Conservation (phyloP, 2,113 vertebrate genomes). For the Amblyornis subalaris region DNA sequence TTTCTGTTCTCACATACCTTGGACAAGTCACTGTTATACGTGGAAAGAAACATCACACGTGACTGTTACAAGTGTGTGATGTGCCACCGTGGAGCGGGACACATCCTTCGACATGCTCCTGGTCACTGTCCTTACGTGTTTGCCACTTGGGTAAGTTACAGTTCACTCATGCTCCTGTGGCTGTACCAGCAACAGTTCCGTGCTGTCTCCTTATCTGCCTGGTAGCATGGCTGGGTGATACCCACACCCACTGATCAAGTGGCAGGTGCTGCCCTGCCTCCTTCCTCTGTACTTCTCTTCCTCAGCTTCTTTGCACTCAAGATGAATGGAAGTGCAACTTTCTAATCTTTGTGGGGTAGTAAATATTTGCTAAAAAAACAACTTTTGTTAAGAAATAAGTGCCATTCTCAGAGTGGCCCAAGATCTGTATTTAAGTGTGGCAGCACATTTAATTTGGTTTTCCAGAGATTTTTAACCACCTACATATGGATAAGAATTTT, state of each 20-base stretch:
- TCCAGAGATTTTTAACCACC: neutral
- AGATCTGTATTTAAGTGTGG: neutral
- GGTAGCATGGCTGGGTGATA: neutral
- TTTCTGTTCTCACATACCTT: neutral
- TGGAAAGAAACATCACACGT: neutral
- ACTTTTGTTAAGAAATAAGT: neutral
- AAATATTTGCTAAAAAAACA: neutral
- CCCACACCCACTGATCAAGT: neutral
- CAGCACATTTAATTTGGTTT: neutral
- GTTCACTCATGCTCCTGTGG: neutral
- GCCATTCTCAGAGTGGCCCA: neutral
- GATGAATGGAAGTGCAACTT: neutral
- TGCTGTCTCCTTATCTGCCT: neutral
- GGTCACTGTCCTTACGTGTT: neutral
- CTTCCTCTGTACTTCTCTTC: neutral
- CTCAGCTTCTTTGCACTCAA: neutral
- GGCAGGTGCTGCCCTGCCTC: neutral
- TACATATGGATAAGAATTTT: neutral
- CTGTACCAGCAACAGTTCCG: neutral
- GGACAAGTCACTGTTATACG: neutral
- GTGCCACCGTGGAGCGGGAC: neutral
- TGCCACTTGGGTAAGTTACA: neutral
- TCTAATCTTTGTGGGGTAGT: neutral
- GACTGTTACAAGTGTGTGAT: neutral
- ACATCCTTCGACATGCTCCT: neutral